phyloP scores from a whole-genome alignment of 92 coral and sea anemone species.

The Epizoanthus illoricatus region DNA sequence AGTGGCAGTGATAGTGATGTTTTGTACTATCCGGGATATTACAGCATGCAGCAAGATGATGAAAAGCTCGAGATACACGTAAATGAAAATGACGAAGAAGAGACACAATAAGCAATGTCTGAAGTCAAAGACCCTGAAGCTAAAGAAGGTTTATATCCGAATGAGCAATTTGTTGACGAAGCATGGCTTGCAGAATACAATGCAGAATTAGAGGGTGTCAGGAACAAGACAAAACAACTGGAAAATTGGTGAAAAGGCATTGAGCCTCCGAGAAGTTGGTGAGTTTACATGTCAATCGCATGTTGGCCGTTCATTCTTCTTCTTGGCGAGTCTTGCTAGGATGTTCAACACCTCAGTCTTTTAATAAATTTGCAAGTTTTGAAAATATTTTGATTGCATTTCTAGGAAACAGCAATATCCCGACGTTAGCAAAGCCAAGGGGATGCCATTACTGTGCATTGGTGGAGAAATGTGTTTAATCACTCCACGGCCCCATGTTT shows the following conservation, averaged over 20 bases:
- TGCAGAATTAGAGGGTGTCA: background rate
- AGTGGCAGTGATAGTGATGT: too few species aligned
- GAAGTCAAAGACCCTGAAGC: background rate
- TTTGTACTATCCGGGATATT: too few species aligned
- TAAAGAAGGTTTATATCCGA: background rate
- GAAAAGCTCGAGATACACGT: too few species aligned
- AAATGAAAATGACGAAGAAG: background rate
- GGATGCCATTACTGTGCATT: slow-evolving; percentile 13
- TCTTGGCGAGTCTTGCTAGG: too few species aligned
- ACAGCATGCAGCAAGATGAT: too few species aligned
- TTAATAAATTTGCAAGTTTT: background rate
- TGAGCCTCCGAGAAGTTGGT: background rate
- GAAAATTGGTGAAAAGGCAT: background rate
- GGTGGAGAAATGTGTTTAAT: slow-evolving; percentile 9
- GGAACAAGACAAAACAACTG: background rate
- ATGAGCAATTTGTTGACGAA: background rate
- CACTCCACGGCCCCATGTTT: slow-evolving; percentile 6
- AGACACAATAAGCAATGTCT: background rate
- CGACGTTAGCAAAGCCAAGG: background rate
- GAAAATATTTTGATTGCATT: background rate
- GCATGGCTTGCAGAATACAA: slow-evolving; percentile 8
- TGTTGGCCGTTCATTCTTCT: too few species aligned
- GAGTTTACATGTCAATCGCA: too few species aligned
- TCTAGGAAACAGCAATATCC: background rate
- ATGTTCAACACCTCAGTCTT: too few species aligned